phyloP scores from a whole-genome alignment of 1,140 invertebrate species.

The Archivesica marissinica region DNA sequence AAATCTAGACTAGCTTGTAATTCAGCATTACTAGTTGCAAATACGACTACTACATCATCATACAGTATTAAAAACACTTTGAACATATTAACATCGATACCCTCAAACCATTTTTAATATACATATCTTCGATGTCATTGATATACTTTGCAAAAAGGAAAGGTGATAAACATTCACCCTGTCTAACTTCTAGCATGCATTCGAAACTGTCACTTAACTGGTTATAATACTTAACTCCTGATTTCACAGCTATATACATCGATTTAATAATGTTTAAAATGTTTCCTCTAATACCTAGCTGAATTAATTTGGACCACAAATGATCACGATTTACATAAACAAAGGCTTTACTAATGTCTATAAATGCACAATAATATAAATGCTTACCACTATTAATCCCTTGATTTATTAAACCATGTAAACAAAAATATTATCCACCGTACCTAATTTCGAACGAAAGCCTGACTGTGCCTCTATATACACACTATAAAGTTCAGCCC shows the following conservation, averaged over 20 bases:
- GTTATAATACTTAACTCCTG: conserved; percentile 14
- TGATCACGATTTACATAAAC: background rate
- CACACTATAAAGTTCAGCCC: conserved; percentile 40
- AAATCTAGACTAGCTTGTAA: too few species aligned
- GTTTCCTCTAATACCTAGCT: conserved; percentile 26
- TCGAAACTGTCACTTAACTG: conserved; percentile 18
- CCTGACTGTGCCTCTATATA: conserved; percentile 49
- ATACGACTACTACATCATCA: conserved; percentile 10
- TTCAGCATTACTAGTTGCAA: background rate
- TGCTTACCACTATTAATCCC: conserved; percentile 3
- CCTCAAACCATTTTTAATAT: conserved; percentile 43
- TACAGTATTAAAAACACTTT: conserved; percentile 48
- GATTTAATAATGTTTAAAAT: conserved; percentile 33
- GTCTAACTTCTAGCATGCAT: conserved; percentile 13
- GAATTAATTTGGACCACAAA: conserved; percentile 10
- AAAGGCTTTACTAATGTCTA: conserved; percentile 20
- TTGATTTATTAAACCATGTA: conserved; percentile 10
- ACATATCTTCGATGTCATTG: conserved; percentile 47
- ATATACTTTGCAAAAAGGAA: conserved; percentile 45
- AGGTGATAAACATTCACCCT: conserved; percentile 45
- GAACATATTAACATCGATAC: background rate
- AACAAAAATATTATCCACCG: conserved; percentile 41
- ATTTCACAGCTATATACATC: conserved; percentile 31
- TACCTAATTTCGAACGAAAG: conserved; percentile 31
- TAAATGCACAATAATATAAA: conserved; percentile 10